phyloP scores from a whole-genome alignment of 2,113 vertebrate genomes.

The Tragelaphus buxtoni region DNA sequence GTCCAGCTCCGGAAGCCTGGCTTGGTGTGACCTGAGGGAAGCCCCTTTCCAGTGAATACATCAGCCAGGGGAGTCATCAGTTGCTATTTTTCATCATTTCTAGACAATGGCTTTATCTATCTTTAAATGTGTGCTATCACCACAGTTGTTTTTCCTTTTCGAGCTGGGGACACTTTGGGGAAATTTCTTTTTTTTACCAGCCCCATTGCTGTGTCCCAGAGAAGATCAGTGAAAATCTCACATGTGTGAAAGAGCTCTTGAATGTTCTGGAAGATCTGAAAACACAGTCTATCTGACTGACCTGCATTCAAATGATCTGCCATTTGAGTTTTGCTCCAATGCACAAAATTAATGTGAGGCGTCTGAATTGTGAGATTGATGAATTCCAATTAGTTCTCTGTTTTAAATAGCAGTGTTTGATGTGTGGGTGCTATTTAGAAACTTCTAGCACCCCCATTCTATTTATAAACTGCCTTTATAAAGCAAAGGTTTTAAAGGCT shows the following conservation, averaged over 20 bases:
- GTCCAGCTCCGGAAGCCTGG: background rate
- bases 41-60: background rate
- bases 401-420: conserved; percentile 44
- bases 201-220: background rate
- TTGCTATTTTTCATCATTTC: background rate
- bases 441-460: conserved; percentile 33
- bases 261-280: conserved; percentile 11
- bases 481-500: conserved; percentile 16
- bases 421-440: conserved; percentile 25
- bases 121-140: background rate
- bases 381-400: conserved; percentile 37
- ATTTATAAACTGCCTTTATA: conserved; percentile 51
- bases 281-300: background rate
- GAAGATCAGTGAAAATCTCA: background rate
- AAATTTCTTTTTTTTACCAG: background rate
- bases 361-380: background rate
- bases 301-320: background rate
- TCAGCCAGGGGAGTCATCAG: background rate
- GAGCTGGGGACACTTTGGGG: background rate
- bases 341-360: background rate
- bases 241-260: background rate
- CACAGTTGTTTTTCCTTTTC: background rate
- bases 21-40: background rate
- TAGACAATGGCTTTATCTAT: background rate
- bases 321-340: background rate